These are phyloP conservation scores for Habropoda laboriosa DNA, from an alignment of 1,140 invertebrate genomes.

Conservation along the genomic window DNA sequence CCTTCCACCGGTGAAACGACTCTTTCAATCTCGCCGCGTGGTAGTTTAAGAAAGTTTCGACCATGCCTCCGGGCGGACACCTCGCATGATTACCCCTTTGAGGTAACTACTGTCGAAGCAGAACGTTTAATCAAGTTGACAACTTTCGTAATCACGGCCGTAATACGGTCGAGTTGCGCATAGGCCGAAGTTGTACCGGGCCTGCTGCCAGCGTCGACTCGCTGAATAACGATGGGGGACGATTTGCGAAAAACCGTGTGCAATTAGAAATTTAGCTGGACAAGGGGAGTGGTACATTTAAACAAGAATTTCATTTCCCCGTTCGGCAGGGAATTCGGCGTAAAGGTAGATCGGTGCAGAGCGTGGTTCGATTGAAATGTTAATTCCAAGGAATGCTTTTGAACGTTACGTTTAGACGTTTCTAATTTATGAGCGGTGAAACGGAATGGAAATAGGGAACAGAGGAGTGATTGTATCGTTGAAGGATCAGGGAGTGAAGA, in stretches of 20 bases:
- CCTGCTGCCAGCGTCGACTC: not conserved
- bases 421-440: not conserved
- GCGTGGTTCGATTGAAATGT: not conserved
- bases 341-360: not conserved
- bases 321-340: no score
- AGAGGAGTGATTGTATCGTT: no score
- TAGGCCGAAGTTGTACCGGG: conserved; percentile 48
- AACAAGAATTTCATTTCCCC: not conserved
- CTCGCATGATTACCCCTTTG: conserved; percentile 69
- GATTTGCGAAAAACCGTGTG: conserved; percentile 16
- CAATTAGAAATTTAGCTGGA: conserved; percentile 46
- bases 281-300: no score
- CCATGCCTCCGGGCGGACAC: conserved; percentile 60
- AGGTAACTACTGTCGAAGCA: conserved; percentile 63
- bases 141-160: conserved; percentile 68
- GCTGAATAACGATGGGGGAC: conserved; percentile 56
- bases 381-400: not conserved
- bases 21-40: conserved; percentile 53
- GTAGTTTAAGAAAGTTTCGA: conserved; percentile 64
- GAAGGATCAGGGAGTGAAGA: not conserved
- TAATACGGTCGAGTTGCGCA: conserved; percentile 56
- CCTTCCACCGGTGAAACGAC: not conserved
- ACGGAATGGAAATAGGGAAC: not conserved
- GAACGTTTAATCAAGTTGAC: conserved; percentile 70
- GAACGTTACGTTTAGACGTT: not conserved